Evolutionary conservation across 2,888 invertebrate genomes (phyloP).

Genomic region (Platyscelio sp.): DNA sequence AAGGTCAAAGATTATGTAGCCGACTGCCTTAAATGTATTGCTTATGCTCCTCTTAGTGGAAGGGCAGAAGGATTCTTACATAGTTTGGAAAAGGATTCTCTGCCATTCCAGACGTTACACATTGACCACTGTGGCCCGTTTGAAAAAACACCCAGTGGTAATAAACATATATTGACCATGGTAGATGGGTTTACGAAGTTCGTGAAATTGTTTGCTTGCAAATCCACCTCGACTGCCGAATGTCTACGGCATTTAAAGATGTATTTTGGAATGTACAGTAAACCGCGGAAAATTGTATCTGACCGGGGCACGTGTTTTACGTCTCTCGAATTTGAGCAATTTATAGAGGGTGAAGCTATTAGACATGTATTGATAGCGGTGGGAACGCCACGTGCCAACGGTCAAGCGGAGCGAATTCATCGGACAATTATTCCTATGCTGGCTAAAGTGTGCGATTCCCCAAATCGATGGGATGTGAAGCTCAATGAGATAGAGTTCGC

Average conservation of each 20-base stretch:
- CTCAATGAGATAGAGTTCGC: background rate
- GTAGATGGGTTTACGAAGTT: slow-evolving; percentile 48
- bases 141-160: background rate
- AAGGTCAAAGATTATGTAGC: background rate
- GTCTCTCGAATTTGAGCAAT: slow-evolving; percentile 72
- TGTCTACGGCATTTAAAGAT: slow-evolving; percentile 63
- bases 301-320: slow-evolving; percentile 78
- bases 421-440: slow-evolving; percentile 71
- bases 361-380: slow-evolving; percentile 74
- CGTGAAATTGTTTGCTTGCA: slow-evolving; percentile 69
- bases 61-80: background rate
- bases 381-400: slow-evolving; percentile 76
- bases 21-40: background rate
- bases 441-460: slow-evolving; percentile 50
- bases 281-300: slow-evolving; percentile 69
- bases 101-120: background rate
- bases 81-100: background rate
- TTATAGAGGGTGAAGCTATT: slow-evolving; percentile 56
- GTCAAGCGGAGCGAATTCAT: slow-evolving; percentile 69
- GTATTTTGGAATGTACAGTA: slow-evolving; percentile 70
- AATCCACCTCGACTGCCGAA: slow-evolving; percentile 65
- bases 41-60: slow-evolving; percentile 25
- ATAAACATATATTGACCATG: background rate
- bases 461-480: background rate
- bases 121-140: background rate